These are phyloP conservation scores for Troides helena DNA, from an alignment of 2,888 invertebrate species.

Conservation along the genomic window DNA sequence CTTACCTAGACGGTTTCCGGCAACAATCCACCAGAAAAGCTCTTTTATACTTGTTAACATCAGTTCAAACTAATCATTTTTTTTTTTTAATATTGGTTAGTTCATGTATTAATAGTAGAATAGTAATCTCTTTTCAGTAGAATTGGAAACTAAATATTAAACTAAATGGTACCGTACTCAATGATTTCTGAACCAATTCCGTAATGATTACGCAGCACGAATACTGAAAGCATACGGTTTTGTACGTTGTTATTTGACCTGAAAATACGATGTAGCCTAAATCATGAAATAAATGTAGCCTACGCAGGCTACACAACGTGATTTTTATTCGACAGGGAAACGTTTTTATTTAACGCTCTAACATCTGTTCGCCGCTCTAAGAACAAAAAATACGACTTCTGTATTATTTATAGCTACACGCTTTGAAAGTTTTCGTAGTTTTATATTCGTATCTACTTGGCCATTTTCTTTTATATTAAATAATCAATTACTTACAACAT, in stretches of 20 bases:
- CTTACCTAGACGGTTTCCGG: too few species aligned
- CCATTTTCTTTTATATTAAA: neutral
- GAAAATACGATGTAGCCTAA: slow-evolving; percentile 16
- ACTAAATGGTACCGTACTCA: too few species aligned
- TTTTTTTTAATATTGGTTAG: too few species aligned
- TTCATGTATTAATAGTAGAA: too few species aligned
- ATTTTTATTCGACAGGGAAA: slow-evolving; percentile 19
- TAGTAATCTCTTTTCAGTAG: too few species aligned
- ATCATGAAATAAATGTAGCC: slow-evolving; percentile 14
- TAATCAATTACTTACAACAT: neutral
- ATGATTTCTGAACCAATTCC: slow-evolving; percentile 3
- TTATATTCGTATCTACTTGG: neutral
- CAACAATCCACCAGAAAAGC: too few species aligned
- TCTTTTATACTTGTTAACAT: too few species aligned
- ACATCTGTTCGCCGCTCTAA: slow-evolving; percentile 10
- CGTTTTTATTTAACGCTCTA: slow-evolving; percentile 11
- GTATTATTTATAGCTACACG: neutral
- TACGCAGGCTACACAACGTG: slow-evolving; percentile 9
- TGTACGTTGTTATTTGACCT: slow-evolving; percentile 18
- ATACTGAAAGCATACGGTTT: slow-evolving; percentile 12
- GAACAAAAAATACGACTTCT: slow-evolving; percentile 1
- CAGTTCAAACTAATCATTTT: too few species aligned
- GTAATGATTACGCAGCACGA: slow-evolving; percentile 13
- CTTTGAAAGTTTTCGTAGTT: neutral
- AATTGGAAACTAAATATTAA: too few species aligned